A percentile compares a stretch with the other conserved stretches of the same genome.
These are phyloP conservation scores for Agonopterix subpropinquella DNA, from an alignment of 2,888 invertebrate species.

Conservation along the genomic window DNA sequence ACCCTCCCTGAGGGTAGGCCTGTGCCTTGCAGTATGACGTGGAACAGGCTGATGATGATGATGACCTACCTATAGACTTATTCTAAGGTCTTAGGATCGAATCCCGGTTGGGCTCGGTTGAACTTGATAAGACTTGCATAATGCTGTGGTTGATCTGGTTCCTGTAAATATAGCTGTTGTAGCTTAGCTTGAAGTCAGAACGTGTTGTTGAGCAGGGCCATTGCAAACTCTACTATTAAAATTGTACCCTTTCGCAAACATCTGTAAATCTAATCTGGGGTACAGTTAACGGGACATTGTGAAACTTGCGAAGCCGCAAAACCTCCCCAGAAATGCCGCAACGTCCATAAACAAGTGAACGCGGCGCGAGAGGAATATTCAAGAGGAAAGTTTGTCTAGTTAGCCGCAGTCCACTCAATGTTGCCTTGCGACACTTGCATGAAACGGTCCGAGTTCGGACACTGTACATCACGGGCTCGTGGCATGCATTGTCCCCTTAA, in stretches of 20 bases:
- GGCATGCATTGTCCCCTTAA: conserved; percentile 66
- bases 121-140: no score
- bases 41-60: no score
- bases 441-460: conserved; percentile 59
- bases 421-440: conserved; percentile 60
- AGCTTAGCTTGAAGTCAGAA: no score
- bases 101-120: no score
- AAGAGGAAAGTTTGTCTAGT: conserved; percentile 61
- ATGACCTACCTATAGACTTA: no score
- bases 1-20: no score
- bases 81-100: no score
- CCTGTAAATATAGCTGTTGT: no score
- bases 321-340: conserved; percentile 41
- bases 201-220: background rate
- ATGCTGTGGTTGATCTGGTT: no score
- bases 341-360: conserved; percentile 59
- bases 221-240: conserved; percentile 18
- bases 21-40: no score
- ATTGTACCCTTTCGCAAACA: conserved; percentile 18
- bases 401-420: conserved; percentile 40
- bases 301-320: conserved; percentile 59
- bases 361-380: conserved; percentile 60
- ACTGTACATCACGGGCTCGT: conserved; percentile 53
- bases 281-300: conserved; percentile 49
- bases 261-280: conserved; percentile 51